Percentiles rank a stretch among this genome's conserved stretches.
phyloP scores from a whole-genome alignment of 2,888 invertebrate species.

The Seira sanloemensis region DNA sequence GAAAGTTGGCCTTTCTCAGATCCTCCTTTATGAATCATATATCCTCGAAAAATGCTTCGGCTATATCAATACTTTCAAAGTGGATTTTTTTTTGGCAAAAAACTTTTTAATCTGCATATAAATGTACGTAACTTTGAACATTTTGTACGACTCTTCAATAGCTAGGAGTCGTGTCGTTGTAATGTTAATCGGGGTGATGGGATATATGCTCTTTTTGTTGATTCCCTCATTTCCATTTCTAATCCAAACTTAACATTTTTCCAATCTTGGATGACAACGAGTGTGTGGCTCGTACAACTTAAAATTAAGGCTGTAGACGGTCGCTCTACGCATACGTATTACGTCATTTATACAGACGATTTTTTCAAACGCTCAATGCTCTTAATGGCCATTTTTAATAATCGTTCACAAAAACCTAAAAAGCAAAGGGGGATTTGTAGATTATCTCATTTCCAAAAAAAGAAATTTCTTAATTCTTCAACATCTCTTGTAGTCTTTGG shows the following conservation, averaged over 20 bases:
- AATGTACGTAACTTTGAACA: constrained; percentile 1
- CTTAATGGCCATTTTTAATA: neutral
- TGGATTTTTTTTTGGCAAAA: neutral
- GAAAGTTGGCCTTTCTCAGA: neutral
- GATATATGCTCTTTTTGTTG: neutral
- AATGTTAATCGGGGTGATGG: neutral
- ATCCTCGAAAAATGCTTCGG: neutral
- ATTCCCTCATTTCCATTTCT: constrained; percentile 29
- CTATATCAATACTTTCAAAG: constrained; percentile 1
- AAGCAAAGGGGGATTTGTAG: no score
- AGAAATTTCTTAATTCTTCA: no score
- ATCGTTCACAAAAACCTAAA: no score
- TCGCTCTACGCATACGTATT: neutral
- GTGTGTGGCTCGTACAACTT: neutral
- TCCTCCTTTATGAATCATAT: neutral
- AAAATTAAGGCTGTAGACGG: neutral
- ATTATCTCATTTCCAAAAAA: neutral
- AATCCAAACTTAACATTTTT: constrained; percentile 32
- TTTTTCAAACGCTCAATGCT: no score
- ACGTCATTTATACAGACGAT: neutral
- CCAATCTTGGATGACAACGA: neutral
- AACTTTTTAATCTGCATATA: constrained; percentile 4
- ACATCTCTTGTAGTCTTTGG: no score
- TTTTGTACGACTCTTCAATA: neutral
- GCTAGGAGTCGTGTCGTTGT: neutral